Base-by-base conservation (phyloP, 2,888 invertebrate species). In the Mellilla xanthometata region DNA sequence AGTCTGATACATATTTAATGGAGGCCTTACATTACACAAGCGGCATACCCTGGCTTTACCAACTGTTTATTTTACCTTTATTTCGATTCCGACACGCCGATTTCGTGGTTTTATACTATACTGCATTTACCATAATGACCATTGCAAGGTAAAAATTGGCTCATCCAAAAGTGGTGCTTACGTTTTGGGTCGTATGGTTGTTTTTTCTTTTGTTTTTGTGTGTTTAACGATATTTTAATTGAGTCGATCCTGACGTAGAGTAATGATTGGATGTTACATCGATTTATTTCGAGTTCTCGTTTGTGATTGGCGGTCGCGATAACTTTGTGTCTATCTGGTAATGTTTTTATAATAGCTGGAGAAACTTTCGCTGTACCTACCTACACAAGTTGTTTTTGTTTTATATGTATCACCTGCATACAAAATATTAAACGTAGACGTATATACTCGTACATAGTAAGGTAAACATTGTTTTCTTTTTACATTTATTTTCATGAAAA, bases 181-280 rank as follows among this genome's bases (percentile, higher is more conserved):
- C 62, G 40, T 9, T 11, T 24, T 27, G n/a, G 13, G 1, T 1
- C n/a, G 43, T 75, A 83, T 72, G 72, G 83, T 81, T 58, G 65
- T 48, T 52, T 76, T 82, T 85, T 60, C 68, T 64, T 65, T 62
- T 66, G 58, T 68, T 69, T 60, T 60, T 50, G 54, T 58, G 56
- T 79, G 83, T n/a, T 88, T 89, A 88, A 89, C 87, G 89, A 89
- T 88, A 88, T 89, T 89, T 89, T 89, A 89, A 89, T 89, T 88
- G 88, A 88, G 87, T 87, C 77, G 83, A 86, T 81, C 83, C 82
- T 83, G 89, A 89, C 89, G 78, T 86, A 63, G 87, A 89, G 80
- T 89, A 89, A 89, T 89, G 88, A 88, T 89, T 89, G 88, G 88
- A 88, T 81, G 88, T 81, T 81, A 85, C 86, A 81, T 84, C 87